Conservation (phyloP, 2,113 vertebrate genomes). For the Empidonax alnorum region DNA sequence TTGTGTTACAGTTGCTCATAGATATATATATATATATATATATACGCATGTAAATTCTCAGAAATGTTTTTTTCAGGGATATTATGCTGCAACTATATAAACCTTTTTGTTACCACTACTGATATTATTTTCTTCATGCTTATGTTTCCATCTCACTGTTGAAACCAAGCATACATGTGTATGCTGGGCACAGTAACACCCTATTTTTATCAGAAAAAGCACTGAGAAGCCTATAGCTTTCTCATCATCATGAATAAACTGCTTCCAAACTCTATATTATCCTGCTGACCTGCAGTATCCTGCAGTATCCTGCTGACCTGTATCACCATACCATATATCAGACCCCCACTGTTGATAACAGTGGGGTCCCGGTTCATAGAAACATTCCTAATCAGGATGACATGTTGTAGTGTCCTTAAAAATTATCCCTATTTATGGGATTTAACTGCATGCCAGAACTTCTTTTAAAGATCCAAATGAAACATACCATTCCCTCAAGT, state of each 20-base stretch:
- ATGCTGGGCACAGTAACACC: neutral
- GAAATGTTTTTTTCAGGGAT: neutral
- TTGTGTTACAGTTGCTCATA: neutral
- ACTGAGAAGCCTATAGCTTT: neutral
- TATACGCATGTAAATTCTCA: neutral
- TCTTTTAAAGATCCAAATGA: neutral
- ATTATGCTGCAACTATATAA: neutral
- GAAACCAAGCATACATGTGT: neutral
- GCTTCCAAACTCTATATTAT: neutral
- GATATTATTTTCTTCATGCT: neutral
- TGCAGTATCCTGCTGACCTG: neutral
- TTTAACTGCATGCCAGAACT: neutral
- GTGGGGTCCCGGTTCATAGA: neutral
- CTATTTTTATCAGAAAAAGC: neutral
- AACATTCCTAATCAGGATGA: neutral
- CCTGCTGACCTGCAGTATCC: neutral
- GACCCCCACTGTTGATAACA: neutral
- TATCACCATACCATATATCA: neutral
- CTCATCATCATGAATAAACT: neutral
- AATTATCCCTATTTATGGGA: neutral
- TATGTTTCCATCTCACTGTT: neutral
- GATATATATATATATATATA: too few species aligned
- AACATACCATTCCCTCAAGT: neutral
- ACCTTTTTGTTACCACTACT: neutral
- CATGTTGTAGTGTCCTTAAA: neutral